Conservation (phyloP, 2,113 vertebrate species). For the Leptobrachium leishanense region DNA sequence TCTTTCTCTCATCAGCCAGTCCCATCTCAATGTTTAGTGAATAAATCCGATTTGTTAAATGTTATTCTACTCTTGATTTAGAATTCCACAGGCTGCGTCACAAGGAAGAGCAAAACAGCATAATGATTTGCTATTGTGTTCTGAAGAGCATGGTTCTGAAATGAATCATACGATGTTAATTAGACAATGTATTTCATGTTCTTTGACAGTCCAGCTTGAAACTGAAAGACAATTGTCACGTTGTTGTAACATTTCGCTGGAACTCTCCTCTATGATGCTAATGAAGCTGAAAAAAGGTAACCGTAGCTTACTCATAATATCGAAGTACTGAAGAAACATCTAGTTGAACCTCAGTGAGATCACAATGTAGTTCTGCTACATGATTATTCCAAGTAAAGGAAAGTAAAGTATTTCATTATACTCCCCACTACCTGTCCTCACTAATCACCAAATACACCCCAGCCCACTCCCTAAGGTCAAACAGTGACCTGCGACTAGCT, state of each 20-base stretch:
- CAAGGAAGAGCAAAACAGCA: no score
- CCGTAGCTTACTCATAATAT: conserved; percentile 4
- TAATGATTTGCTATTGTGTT: conserved; percentile 3
- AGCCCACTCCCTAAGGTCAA: no score
- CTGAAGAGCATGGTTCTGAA: conserved; percentile 5
- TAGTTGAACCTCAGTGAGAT: not conserved
- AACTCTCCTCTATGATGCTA: conserved; percentile 9
- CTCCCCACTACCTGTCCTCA: no score
- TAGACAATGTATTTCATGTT: conserved; percentile 22
- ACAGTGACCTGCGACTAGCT: no score
- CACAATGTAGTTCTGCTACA: not conserved
- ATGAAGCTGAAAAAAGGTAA: conserved; percentile 27
- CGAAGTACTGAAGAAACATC: conserved; percentile 2
- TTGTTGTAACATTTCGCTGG: conserved; percentile 7
- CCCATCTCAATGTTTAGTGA: no score
- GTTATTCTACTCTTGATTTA: no score
- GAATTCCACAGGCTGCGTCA: no score
- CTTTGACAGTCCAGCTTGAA: conserved; percentile 22
- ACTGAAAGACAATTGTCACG: conserved; percentile 28
- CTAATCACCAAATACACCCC: no score
- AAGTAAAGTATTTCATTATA: no score
- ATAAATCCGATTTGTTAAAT: no score
- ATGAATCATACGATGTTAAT: conserved; percentile 34
- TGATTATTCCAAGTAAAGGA: not conserved
- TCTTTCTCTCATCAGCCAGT: no score